Base-by-base conservation (phyloP, 2,113 vertebrate genomes). In the Anolis carolinensis region DNA sequence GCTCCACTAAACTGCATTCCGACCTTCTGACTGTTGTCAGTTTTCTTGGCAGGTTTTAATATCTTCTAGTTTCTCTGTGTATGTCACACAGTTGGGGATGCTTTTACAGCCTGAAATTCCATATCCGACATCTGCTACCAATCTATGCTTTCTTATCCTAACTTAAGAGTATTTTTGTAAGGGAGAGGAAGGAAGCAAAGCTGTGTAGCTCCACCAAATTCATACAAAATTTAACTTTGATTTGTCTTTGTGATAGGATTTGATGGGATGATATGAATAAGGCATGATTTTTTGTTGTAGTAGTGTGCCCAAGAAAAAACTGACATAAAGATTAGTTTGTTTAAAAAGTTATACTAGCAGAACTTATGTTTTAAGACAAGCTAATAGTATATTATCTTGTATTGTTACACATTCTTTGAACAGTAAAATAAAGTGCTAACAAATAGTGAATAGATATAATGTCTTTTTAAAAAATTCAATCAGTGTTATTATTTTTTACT, bases 31-130 rank as follows among this genome's bases (percentile, higher is more conserved):
- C 79, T 81, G 78, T 39, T 91, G 86, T 91, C 92, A 81, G 4
- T 70, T 75, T 0, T 90, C 83, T 84, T 91, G 93, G 94, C 79
- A 87, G 25, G 0, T 95, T 94, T 95, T 92, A 68, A 91, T 92
- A 86, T 79, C 52, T 83, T 84, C 81, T 85, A 79, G 52, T 84
- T 62, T 75, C 68, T 91, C 77, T 70, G 73, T 75, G 89, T 73
- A 2, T 25, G 30, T 3, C 7, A 34, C 52, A 39, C 71, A 44
- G n/a, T 55, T 62, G 62, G 74, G 71, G 67, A 74, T 86, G 36
- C 34, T 89, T 30, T 77, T 77, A 44, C 82, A 84, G 6, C 50
- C 25, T 91, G 85, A 89, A 75, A 68, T 83, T 85, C 84, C 32
- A 0, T 82, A 81, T 83, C 55, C 84, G 13, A 39, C 87, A 78